Evolutionary conservation across 2,797 vertebrate species (phyloP).

Genomic region (Margarornis squamiger): DNA sequence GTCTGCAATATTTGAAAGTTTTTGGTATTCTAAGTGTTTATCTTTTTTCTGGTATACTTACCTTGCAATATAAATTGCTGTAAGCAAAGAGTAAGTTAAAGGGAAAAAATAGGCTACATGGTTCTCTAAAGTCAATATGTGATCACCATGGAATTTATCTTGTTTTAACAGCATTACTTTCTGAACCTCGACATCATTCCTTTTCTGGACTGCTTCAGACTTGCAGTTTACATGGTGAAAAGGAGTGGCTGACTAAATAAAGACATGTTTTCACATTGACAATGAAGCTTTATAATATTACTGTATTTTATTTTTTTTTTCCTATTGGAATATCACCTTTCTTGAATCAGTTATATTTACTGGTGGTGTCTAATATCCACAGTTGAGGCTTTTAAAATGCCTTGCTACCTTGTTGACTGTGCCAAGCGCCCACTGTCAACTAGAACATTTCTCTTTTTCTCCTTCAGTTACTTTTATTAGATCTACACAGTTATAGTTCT

Average conservation of each 20-base stretch:
- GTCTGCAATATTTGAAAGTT: background rate
- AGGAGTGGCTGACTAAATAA: background rate
- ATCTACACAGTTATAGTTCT: background rate
- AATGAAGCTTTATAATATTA: background rate
- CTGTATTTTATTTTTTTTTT: background rate
- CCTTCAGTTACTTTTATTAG: conserved; percentile 1
- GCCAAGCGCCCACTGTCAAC: background rate
- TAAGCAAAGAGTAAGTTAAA: background rate
- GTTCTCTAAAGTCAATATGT: background rate
- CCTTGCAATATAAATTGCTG: background rate
- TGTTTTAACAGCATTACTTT: background rate
- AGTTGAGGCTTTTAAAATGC: background rate
- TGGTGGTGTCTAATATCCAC: background rate
- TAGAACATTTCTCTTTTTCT: background rate
- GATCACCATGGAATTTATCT: background rate
- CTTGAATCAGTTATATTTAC: background rate
- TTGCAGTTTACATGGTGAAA: background rate
- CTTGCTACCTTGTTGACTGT: background rate
- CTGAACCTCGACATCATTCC: background rate
- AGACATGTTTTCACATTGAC: background rate
- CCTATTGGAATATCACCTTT: background rate
- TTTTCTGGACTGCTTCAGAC: background rate
- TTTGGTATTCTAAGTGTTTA: background rate
- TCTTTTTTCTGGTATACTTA: background rate
- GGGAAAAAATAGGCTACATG: background rate